These are phyloP conservation scores for Characodon lateralis DNA, from an alignment of 2,797 vertebrate genomes.

Conservation along the genomic window DNA sequence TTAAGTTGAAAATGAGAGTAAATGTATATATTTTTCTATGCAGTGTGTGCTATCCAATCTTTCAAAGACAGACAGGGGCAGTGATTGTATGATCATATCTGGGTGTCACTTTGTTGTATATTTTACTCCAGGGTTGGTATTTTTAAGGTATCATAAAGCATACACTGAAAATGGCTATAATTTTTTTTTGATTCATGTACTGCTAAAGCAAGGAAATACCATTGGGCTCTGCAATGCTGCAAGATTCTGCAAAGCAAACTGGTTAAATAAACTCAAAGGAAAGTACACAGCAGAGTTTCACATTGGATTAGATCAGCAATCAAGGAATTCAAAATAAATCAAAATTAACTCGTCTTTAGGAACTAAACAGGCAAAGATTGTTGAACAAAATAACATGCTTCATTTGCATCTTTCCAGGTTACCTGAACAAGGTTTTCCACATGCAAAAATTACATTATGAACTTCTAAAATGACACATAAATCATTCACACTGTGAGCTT, in stretches of 20 bases:
- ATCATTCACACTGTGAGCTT: constrained; percentile 75
- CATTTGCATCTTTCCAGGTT: constrained; percentile 33
- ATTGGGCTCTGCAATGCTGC: constrained; percentile 5
- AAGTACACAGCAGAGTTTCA: constrained; percentile 3
- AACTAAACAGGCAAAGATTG: constrained; percentile 2
- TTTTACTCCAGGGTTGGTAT: constrained; percentile 12
- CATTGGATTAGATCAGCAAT: constrained; percentile 15
- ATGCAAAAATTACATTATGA: constrained; percentile 64
- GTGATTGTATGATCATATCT: constrained; percentile 33
- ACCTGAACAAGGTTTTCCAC: constrained; percentile 45
- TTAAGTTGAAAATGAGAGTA: constrained; percentile 25
- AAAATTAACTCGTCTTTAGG: constrained; percentile 10
- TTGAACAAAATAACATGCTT: constrained; percentile 4
- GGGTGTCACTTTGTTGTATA: constrained; percentile 21
- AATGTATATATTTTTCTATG: constrained; percentile 7
- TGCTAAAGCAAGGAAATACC: constrained; percentile 23
- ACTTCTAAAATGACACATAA: constrained; percentile 77
- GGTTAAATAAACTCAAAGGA: constrained; percentile 29
- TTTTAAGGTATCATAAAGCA: constrained; percentile 29
- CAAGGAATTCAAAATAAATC: constrained; percentile 13
- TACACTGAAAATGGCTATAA: background rate
- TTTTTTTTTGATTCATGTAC: constrained; percentile 10
- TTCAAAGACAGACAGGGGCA: constrained; percentile 13
- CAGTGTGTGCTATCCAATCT: constrained; percentile 11
- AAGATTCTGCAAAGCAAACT: constrained; percentile 11